Percentiles rank a stretch among this genome's conserved stretches.
Evolutionary conservation across 1,140 invertebrate species (phyloP).

Genomic region (Drosophila jambulina): DNA sequence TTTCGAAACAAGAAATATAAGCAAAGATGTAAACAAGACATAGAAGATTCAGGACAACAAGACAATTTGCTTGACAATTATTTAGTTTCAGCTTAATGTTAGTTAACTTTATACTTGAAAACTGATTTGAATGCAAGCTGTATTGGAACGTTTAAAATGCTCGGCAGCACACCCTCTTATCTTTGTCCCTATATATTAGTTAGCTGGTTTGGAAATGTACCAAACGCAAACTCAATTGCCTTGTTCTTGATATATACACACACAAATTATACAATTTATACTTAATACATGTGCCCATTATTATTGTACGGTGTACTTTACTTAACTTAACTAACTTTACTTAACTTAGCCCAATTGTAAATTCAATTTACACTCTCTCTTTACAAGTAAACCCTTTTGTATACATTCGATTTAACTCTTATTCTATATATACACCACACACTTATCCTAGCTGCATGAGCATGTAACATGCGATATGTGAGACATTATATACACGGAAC

Average conservation of each 20-base stretch:
- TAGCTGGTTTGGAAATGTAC: constrained; percentile 62
- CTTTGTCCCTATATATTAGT: constrained; percentile 30
- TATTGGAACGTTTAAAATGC: neutral
- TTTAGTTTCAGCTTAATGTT: no score
- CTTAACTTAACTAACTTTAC: constrained; percentile 7
- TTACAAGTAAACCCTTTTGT: constrained; percentile 55
- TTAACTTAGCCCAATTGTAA: constrained; percentile 60
- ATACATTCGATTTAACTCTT: constrained; percentile 51
- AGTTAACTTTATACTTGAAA: neutral
- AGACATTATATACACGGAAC: constrained; percentile 54
- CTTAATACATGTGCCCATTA: constrained; percentile 45
- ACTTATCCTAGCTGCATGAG: constrained; percentile 25
- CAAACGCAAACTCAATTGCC: constrained; percentile 70
- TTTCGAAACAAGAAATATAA: neutral
- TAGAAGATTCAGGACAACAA: neutral
- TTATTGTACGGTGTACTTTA: constrained; percentile 37
- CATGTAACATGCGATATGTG: constrained; percentile 36
- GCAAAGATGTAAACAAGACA: neutral
- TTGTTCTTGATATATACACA: constrained; percentile 70
- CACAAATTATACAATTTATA: constrained; percentile 54
- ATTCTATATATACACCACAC: constrained; percentile 51
- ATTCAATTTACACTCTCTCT: constrained; percentile 74
- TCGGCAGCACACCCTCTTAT: constrained; percentile 3
- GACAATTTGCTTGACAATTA: neutral
- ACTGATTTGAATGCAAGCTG: neutral